phyloP scores from a whole-genome alignment of 37 sponge, comb jelly and placozoan genomes.

The Amphimedon queenslandica region DNA sequence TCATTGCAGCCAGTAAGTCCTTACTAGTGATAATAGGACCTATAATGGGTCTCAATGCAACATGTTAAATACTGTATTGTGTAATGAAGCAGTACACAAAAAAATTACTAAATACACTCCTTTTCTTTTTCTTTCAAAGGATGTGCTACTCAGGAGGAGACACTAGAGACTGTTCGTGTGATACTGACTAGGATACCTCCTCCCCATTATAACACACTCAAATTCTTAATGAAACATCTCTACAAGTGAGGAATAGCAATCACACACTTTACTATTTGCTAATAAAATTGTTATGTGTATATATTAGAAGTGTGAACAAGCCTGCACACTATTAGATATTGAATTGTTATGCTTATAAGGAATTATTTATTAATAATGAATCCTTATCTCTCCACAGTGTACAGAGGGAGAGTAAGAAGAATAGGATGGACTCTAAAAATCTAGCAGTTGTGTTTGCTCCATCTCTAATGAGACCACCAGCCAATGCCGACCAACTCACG shows the following conservation, averaged over 20 bases:
- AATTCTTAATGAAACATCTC: conserved; percentile 69
- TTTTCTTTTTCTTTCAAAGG: conserved; percentile 16
- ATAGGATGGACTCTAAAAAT: conserved; percentile 82
- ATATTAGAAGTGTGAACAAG: too few relatives aligned
- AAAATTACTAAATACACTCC: too few relatives aligned
- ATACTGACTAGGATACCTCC: conserved; percentile 62
- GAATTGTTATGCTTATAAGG: too few relatives aligned
- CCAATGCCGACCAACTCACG: conserved; percentile 27
- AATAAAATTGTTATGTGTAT: too few relatives aligned
- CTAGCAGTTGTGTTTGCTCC: conserved; percentile 89
- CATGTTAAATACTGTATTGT: background rate
- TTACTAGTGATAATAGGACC: background rate
- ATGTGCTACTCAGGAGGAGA: conserved; percentile 37
- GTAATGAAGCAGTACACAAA: too few relatives aligned
- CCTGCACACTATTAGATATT: too few relatives aligned
- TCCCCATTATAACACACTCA: conserved; percentile 85
- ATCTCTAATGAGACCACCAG: conserved; percentile 70
- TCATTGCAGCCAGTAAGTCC: conserved; percentile 73
- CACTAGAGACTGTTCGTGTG: conserved; percentile 54
- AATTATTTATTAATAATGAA: too few relatives aligned
- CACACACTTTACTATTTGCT: too few relatives aligned
- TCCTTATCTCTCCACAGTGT: conserved; percentile 37
- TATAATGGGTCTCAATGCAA: background rate
- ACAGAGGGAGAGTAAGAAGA: conserved; percentile 24
- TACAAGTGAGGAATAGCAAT: conserved; percentile 68